phyloP scores from a whole-genome alignment of 2,797 vertebrate species.

The Cossypha niveicapilla region DNA sequence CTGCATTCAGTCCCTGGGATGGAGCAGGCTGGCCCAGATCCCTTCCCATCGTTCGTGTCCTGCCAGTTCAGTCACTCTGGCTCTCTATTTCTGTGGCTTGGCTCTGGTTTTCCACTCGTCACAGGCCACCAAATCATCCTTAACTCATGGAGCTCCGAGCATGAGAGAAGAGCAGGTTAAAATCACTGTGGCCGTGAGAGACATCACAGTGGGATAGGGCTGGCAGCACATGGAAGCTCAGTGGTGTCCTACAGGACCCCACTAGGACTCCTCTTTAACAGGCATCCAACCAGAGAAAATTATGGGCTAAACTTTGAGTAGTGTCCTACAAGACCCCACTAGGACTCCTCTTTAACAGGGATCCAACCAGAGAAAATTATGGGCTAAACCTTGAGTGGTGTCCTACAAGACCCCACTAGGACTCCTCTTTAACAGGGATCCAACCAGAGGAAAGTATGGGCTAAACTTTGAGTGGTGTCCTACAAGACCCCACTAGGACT shows the following conservation, averaged over 20 bases:
- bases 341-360: too few relatives aligned
- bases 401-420: not conserved
- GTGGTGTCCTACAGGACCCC: not conserved
- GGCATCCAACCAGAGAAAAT: not conserved
- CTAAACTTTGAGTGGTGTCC: not conserved
- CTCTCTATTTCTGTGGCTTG: not conserved
- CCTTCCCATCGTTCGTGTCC: not conserved
- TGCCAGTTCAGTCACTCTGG: not conserved
- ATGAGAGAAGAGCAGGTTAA: not conserved
- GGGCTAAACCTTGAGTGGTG: not conserved
- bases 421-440: not conserved
- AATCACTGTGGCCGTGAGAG: not conserved
- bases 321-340: not conserved
- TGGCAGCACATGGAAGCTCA: not conserved
- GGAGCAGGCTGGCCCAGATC: not conserved
- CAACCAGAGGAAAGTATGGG: not conserved
- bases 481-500: not conserved
- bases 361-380: not conserved
- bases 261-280: too few relatives aligned
- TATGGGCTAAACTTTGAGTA: not conserved
- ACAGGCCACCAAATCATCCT: not conserved
- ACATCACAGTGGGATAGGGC: accelerated
- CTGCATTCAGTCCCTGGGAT: accelerated
- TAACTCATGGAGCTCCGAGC: not conserved
- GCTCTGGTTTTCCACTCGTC: not conserved